Percentiles rank a stretch among this genome's conserved stretches.
Conservation (phyloP, 2,113 vertebrate species). For the Scomber colias region DNA sequence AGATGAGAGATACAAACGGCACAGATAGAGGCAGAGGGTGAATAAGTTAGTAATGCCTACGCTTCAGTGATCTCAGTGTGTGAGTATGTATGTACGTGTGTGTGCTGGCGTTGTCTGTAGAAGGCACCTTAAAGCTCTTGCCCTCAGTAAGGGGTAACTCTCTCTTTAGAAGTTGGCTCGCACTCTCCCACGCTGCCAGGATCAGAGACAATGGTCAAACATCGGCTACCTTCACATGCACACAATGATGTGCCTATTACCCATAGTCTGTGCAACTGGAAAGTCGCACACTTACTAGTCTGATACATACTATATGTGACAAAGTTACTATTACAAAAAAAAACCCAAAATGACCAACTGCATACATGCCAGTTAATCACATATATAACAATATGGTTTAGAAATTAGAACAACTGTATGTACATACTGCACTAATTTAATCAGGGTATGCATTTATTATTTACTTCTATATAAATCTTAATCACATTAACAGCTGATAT, state of each 20-base stretch:
- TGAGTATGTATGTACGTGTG: slow-evolving; percentile 2
- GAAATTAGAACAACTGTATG: neutral
- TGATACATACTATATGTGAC: neutral
- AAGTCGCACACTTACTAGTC: neutral
- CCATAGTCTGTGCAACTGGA: neutral
- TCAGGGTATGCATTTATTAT: neutral
- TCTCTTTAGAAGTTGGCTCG: slow-evolving; percentile 30
- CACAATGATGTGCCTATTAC: slow-evolving; percentile 28
- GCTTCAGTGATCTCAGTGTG: slow-evolving; percentile 21
- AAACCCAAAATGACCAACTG: neutral
- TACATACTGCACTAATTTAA: too few species aligned
- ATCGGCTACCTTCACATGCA: slow-evolving; percentile 28
- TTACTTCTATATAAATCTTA: too few species aligned
- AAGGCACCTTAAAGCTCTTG: slow-evolving; percentile 44
- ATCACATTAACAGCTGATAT: too few species aligned
- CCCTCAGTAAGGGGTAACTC: slow-evolving; percentile 30
- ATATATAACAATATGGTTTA: neutral
- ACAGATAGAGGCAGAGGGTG: slow-evolving; percentile 2
- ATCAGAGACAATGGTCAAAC: slow-evolving; percentile 48
- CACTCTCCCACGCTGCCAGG: slow-evolving; percentile 36
- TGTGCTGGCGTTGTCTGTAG: neutral
- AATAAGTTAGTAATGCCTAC: slow-evolving; percentile 15
- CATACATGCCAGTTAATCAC: neutral
- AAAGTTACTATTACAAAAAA: neutral
- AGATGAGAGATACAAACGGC: neutral